These are phyloP conservation scores for Atopsyche davidsoni DNA, from an alignment of 1,140 invertebrate species.

Conservation along the genomic window DNA sequence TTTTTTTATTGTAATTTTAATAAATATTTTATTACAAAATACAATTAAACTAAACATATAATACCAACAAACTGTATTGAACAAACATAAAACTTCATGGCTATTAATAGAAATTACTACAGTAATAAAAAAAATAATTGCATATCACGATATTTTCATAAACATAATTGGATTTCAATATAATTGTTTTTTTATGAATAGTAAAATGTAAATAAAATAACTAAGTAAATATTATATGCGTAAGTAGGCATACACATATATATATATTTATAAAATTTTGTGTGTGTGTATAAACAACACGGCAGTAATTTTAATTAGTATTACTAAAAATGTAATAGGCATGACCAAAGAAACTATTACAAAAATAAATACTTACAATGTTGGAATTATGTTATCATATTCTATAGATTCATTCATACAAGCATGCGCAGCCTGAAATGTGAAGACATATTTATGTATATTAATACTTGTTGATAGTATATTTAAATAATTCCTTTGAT, in stretches of 20 bases:
- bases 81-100: too few species aligned
- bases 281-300: background rate
- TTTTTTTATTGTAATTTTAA: background rate
- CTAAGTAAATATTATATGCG: too few species aligned
- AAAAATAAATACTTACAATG: constrained; percentile 50
- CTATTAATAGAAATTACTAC: too few species aligned
- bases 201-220: too few species aligned
- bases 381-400: constrained; percentile 60
- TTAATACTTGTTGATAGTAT: too few species aligned
- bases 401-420: constrained; percentile 64
- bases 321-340: background rate
- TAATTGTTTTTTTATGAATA: too few species aligned
- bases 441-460: too few species aligned
- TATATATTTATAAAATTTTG: background rate
- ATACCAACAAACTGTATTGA: background rate
- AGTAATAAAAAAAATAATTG: too few species aligned
- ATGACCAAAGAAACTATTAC: background rate
- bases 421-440: constrained; percentile 55
- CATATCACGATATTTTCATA: too few species aligned
- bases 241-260: background rate
- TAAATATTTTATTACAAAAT: background rate
- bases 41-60: background rate
- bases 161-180: too few species aligned
- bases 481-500: too few species aligned
- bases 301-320: background rate